These are phyloP conservation scores for Aphidius colemani DNA, from an alignment of 2,888 invertebrate species.

Conservation along the genomic window DNA sequence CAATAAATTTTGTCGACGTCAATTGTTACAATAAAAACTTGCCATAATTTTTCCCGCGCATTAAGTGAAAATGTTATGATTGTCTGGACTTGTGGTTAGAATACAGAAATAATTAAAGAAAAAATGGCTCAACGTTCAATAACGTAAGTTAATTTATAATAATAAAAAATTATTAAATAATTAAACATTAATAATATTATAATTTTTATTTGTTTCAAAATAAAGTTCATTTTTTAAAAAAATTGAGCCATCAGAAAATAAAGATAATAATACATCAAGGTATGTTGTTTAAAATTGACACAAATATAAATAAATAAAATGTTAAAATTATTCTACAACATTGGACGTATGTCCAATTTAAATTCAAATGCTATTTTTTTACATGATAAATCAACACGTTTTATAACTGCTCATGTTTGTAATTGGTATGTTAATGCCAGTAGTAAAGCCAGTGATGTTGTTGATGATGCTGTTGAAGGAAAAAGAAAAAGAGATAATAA, in stretches of 20 bases:
- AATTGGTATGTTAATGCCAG: slow-evolving; percentile 37
- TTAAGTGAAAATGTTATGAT: background rate
- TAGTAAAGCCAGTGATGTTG: slow-evolving; percentile 23
- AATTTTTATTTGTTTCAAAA: slow-evolving; percentile 21
- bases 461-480: slow-evolving; percentile 27
- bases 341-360: background rate
- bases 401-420: slow-evolving; percentile 28
- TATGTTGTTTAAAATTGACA: slow-evolving; percentile 36
- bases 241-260: slow-evolving; percentile 41
- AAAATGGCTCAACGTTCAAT: slow-evolving; percentile 51
- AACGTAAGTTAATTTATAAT: slow-evolving; percentile 43
- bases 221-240: slow-evolving; percentile 60
- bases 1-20: background rate
- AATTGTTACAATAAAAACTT: background rate
- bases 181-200: slow-evolving; percentile 10
- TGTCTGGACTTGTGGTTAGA: too few species aligned
- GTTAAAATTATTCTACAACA: slow-evolving; percentile 5
- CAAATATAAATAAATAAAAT: slow-evolving; percentile 23
- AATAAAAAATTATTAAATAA: slow-evolving; percentile 17
- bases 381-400: slow-evolving; percentile 9
- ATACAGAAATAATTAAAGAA: slow-evolving; percentile 33
- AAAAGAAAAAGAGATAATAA: slow-evolving; percentile 43
- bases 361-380: background rate
- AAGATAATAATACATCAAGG: slow-evolving; percentile 38
- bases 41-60: slow-evolving; percentile 17